Evolutionary conservation across 2,888 invertebrate species (phyloP), one percentile per base, ranked within the genome.

Genomic region (Sceliomorpha sp.): DNA sequence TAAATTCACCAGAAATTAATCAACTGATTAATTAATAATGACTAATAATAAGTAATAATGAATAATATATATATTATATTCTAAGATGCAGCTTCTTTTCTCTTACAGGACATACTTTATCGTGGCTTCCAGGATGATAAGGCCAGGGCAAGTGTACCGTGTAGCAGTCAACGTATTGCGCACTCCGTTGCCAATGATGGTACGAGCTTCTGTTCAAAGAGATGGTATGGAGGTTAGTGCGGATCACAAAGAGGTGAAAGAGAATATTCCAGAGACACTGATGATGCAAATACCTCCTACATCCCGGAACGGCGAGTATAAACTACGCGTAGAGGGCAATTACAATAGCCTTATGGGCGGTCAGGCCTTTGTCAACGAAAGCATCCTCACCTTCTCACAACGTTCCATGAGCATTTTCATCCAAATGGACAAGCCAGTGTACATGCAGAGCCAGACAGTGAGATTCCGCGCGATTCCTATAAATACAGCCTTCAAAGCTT

Each of bases 361-460:
- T 0, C 92, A 94, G 50, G 95, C 97, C 0, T 98, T 98, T 88
- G 89, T 92, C 36, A 98, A 98, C 82, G 97, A 97, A 85, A 96
- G 97, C 0, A 90, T 92, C 60, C 90, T 98, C 8, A 90, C 91
- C 0, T 98, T 98, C 89, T 96, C 96, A 0, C 94, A 94, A 77
- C 91, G 98, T 29, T 96, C 97, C 42, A 96, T 98, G 94, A 97
- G 98, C 0, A 96, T 98, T 70, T 97, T 98, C 86, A 95, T 98
- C 74, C 98, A 98, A 89, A 93, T 96, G 79, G 97, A 98, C 86
- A 97, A 97, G 84, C 98, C 98, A 0, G 92, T 98, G 2, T 98
- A 98, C 83, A 97, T 94, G 93, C 98, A 98, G 88, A 94, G 95
- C 2, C 96, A 98, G 88, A 95, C 91, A 58, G 93, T 80, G 89